Conservation (phyloP, 2,888 invertebrate species). For the Tipula lateralis region DNA sequence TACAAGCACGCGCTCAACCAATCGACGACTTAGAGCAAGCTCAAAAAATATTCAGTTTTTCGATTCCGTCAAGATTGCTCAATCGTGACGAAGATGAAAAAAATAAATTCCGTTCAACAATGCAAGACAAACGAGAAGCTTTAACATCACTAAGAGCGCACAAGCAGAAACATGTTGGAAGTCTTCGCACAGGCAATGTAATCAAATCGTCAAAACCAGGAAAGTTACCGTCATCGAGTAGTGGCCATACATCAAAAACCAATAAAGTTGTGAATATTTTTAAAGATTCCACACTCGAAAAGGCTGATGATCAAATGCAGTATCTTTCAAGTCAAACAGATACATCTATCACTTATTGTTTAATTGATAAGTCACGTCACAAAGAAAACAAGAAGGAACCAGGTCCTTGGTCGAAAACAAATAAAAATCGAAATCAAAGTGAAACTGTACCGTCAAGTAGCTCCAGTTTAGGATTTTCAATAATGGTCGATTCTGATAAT, state of each 20-base stretch:
- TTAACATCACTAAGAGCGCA: constrained; percentile 69
- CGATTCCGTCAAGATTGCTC: constrained; percentile 44
- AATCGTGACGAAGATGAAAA: constrained; percentile 54
- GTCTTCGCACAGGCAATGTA: constrained; percentile 51
- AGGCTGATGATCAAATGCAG: not conserved
- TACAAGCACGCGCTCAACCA: constrained; percentile 74
- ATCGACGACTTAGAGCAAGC: constrained; percentile 68
- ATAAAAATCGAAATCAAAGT: constrained; percentile 32
- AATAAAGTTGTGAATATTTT: not conserved
- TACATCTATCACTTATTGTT: constrained; percentile 48
- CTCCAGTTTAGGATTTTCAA: constrained; percentile 39
- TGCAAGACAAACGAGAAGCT: constrained; percentile 69
- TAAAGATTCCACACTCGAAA: not conserved
- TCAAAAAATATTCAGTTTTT: constrained; percentile 58
- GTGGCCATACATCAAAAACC: not conserved
- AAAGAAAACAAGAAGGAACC: constrained; percentile 69
- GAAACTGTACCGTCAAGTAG: not conserved
- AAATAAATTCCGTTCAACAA: constrained; percentile 55
- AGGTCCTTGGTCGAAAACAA: constrained; percentile 61
- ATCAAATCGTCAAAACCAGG: constrained; percentile 44
- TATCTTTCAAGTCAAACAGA: constrained; percentile 31
- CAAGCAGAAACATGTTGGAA: constrained; percentile 56
- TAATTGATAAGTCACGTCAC: constrained; percentile 55
- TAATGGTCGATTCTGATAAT: constrained; percentile 42
- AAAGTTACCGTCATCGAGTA: constrained; percentile 35